phyloP scores from a whole-genome alignment of 2,113 vertebrate species.

The Orientallactaga bullata region DNA sequence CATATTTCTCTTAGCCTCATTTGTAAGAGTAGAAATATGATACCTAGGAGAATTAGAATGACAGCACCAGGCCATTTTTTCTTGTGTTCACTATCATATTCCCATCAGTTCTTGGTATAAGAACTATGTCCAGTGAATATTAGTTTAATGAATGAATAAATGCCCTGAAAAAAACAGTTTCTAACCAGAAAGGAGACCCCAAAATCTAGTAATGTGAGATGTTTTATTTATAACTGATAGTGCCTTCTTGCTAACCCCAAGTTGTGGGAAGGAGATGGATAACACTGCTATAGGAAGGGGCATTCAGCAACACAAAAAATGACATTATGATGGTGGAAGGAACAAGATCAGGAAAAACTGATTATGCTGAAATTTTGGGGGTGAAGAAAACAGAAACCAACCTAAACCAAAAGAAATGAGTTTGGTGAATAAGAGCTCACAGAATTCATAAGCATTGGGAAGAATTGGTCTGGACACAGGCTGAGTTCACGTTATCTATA shows the following conservation, averaged over 20 bases:
- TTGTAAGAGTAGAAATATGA: neutral
- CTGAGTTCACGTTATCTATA: slow-evolving; percentile 28
- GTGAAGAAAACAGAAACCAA: neutral
- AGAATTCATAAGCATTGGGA: slow-evolving; percentile 1
- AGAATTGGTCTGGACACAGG: neutral
- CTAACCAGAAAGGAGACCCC: neutral
- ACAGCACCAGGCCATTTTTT: neutral
- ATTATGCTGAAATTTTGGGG: neutral
- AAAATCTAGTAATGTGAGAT: neutral
- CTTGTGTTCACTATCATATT: neutral
- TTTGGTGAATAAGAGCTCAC: neutral
- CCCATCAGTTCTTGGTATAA: neutral
- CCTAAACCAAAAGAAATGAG: neutral
- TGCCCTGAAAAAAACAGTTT: neutral
- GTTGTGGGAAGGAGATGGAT: too few relatives aligned
- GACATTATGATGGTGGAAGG: too few relatives aligned
- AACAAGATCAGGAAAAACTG: neutral
- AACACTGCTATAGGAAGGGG: neutral
- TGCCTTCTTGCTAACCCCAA: slow-evolving; percentile 1
- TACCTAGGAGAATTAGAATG: neutral
- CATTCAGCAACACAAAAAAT: neutral
- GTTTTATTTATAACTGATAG: neutral
- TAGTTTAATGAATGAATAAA: neutral
- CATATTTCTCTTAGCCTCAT: neutral
- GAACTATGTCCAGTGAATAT: neutral